These are phyloP conservation scores for Drosophila asahinai DNA, from an alignment of 1,140 invertebrate genomes.

Conservation along the genomic window DNA sequence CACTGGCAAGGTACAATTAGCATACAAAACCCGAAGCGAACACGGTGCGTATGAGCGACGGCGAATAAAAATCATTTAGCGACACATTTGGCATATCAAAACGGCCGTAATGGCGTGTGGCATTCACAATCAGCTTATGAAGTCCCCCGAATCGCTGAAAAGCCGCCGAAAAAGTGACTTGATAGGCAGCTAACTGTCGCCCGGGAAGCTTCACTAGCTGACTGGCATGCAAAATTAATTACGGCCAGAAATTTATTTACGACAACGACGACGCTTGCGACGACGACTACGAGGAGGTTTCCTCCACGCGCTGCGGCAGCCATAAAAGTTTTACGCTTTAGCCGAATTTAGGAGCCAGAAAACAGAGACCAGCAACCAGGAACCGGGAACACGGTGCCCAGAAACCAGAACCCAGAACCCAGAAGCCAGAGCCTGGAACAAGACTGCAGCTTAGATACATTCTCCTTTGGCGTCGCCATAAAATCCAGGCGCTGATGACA, in stretches of 20 bases:
- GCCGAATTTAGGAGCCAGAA: slow-evolving; percentile 68
- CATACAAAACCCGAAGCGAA: slow-evolving; percentile 57
- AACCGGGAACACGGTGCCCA: slow-evolving; percentile 11
- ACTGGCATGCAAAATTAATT: slow-evolving; percentile 82
- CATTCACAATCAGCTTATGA: slow-evolving; percentile 77
- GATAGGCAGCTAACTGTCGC: slow-evolving; percentile 23
- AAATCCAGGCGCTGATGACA: slow-evolving; percentile 71
- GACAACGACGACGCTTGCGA: slow-evolving; percentile 29
- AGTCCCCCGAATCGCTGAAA: slow-evolving; percentile 23
- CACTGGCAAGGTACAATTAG: slow-evolving; percentile 51
- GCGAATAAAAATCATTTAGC: slow-evolving; percentile 75
- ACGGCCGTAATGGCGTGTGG: slow-evolving; percentile 51
- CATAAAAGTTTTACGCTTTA: slow-evolving; percentile 80
- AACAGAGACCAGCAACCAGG: slow-evolving; percentile 12
- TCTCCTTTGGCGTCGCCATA: slow-evolving; percentile 63
- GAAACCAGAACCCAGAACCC: slow-evolving; percentile 9
- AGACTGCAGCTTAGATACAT: slow-evolving; percentile 71
- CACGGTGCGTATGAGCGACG: slow-evolving; percentile 67
- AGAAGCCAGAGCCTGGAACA: slow-evolving; percentile 5
- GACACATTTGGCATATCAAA: slow-evolving; percentile 82
- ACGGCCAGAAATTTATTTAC: slow-evolving; percentile 75
- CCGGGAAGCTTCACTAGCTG: slow-evolving; percentile 34
- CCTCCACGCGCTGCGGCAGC: slow-evolving; percentile 57
- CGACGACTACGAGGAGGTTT: slow-evolving; percentile 8
- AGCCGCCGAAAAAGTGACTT: slow-evolving; percentile 17